Evolutionary conservation across 1,140 invertebrate genomes (phyloP).

Genomic region (Metopolophium dirhodum): DNA sequence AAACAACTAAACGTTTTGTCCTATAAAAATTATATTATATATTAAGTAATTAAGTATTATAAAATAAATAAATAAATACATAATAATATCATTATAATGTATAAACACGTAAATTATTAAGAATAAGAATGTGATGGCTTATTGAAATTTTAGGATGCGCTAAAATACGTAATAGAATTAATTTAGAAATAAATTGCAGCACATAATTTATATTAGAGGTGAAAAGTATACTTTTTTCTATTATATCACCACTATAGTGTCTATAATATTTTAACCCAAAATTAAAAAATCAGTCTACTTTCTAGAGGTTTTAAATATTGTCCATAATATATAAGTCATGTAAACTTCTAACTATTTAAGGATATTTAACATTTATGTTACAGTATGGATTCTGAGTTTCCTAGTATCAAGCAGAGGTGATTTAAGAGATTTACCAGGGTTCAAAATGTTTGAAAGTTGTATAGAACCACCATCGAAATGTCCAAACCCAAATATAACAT

Average conservation of each 20-base stretch:
- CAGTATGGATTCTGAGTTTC: background rate
- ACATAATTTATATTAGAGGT: background rate
- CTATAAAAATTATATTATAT: background rate
- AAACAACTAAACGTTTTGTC: too few species aligned
- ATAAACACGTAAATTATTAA: background rate
- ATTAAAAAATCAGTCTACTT: background rate
- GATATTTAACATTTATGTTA: background rate
- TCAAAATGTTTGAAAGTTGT: background rate
- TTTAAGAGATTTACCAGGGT: background rate
- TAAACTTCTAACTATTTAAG: background rate
- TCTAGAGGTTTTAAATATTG: background rate
- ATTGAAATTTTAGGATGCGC: background rate
- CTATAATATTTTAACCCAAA: background rate
- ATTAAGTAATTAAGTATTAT: background rate
- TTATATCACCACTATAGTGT: background rate
- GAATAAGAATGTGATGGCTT: background rate
- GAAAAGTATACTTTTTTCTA: background rate
- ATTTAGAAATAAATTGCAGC: background rate
- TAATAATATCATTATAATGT: background rate
- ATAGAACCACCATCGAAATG: conserved; percentile 35
- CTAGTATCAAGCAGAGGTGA: background rate
- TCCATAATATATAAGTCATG: background rate
- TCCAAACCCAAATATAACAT: conserved; percentile 64
- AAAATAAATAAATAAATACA: background rate
- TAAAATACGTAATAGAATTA: background rate